Evolutionary conservation across 2,888 invertebrate genomes (phyloP).

Genomic region (Malthinus flaveolus): DNA sequence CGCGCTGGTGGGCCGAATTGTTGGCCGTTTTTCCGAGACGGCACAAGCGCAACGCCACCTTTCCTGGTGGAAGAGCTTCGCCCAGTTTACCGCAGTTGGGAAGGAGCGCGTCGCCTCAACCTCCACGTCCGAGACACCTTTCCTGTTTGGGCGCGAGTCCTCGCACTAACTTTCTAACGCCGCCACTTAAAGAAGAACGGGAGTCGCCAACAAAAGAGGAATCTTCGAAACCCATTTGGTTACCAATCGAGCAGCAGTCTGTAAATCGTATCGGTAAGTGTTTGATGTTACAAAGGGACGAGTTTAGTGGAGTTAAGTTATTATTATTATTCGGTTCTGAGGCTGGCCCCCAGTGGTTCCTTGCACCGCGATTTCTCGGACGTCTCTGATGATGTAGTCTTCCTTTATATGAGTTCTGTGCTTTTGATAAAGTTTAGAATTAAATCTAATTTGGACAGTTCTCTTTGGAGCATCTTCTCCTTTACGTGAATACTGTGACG

Average conservation of each 20-base stretch:
- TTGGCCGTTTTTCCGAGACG: slow-evolving; percentile 58
- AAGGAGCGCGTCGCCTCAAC: slow-evolving; percentile 53
- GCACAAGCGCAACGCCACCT: slow-evolving; percentile 53
- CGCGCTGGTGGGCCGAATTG: slow-evolving; percentile 91
- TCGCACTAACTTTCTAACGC: slow-evolving; percentile 51
- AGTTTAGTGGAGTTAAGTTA: too few species aligned
- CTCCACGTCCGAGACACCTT: slow-evolving; percentile 49
- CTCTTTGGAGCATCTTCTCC: too few species aligned
- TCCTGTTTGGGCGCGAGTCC: slow-evolving; percentile 52
- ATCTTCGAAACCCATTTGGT: slow-evolving; percentile 35
- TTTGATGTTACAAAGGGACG: too few species aligned
- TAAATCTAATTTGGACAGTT: too few species aligned
- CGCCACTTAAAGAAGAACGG: slow-evolving; percentile 51
- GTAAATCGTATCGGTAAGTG: slow-evolving; percentile 47
- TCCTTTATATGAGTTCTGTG: too few species aligned
- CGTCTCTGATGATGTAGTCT: too few species aligned
- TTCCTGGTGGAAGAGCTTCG: slow-evolving; percentile 53
- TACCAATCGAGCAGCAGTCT: slow-evolving; percentile 45
- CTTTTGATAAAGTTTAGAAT: too few species aligned
- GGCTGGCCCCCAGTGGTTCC: too few species aligned
- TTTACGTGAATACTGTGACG: too few species aligned
- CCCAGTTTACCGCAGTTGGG: slow-evolving; percentile 53
- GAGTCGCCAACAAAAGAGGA: slow-evolving; percentile 38
- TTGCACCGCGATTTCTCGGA: too few species aligned
- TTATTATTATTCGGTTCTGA: too few species aligned